phyloP scores from a whole-genome alignment of 2,888 invertebrate species.

The Cataglyphis livida region DNA sequence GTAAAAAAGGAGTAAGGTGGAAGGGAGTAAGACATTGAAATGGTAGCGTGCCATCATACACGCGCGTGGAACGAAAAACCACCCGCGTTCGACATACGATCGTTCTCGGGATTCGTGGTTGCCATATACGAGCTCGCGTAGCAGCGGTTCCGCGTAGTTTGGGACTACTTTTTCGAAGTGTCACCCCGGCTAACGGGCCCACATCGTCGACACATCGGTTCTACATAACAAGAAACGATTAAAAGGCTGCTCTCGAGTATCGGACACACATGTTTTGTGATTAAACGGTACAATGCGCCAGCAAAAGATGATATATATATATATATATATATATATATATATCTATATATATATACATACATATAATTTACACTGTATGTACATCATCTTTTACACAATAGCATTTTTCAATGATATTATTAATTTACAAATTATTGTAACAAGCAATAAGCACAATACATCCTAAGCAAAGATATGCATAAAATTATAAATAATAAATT shows the following conservation, averaged over 20 bases:
- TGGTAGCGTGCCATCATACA: slow-evolving; percentile 64
- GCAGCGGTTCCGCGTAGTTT: slow-evolving; percentile 80
- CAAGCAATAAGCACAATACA: background rate
- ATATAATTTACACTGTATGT: background rate
- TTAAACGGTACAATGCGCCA: slow-evolving; percentile 51
- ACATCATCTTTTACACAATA: background rate
- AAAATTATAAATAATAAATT: background rate
- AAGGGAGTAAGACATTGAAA: slow-evolving; percentile 55
- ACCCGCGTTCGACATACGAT: slow-evolving; percentile 76
- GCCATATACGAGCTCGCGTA: slow-evolving; percentile 42
- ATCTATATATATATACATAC: slow-evolving; percentile 36
- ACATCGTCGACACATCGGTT: slow-evolving; percentile 57
- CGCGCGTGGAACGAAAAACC: slow-evolving; percentile 66
- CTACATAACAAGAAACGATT: slow-evolving; percentile 72
- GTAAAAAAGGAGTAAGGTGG: slow-evolving; percentile 15
- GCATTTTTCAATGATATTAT: background rate
- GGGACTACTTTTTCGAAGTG: slow-evolving; percentile 81
- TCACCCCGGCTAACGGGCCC: slow-evolving; percentile 72
- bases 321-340: background rate
- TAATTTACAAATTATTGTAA: background rate
- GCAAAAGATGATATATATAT: slow-evolving; percentile 47
- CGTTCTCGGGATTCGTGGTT: slow-evolving; percentile 61
- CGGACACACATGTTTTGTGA: slow-evolving; percentile 79
- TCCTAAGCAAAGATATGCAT: background rate
- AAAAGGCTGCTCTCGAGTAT: slow-evolving; percentile 80